A percentile compares a stretch with the other conserved stretches of the same genome.
Evolutionary conservation across 2,113 vertebrate species (phyloP).

Genomic region (Psettodes erumei): DNA sequence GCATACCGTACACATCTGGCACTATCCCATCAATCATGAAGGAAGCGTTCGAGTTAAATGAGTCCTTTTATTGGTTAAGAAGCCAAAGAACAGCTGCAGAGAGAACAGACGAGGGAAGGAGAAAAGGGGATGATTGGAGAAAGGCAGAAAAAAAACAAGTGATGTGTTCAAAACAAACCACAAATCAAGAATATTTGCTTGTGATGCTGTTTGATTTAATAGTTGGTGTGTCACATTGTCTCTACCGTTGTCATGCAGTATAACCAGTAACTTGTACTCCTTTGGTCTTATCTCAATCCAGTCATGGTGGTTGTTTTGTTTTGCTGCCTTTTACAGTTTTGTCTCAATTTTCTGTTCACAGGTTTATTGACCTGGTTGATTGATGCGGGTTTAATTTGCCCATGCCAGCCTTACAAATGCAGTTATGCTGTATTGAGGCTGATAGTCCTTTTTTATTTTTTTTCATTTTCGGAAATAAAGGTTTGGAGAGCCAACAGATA

Average conservation of each 20-base stretch:
- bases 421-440: slow-evolving; percentile 61
- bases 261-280: slow-evolving; percentile 57
- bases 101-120: slow-evolving; percentile 27
- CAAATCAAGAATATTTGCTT: slow-evolving; percentile 49
- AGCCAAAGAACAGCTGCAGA: slow-evolving; percentile 69
- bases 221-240: slow-evolving; percentile 64
- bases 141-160: slow-evolving; percentile 15
- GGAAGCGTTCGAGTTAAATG: slow-evolving; percentile 53
- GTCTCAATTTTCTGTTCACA: slow-evolving; percentile 58
- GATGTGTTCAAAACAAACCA: slow-evolving; percentile 47
- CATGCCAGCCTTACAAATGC: slow-evolving; percentile 52
- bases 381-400: slow-evolving; percentile 67
- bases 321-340: slow-evolving; percentile 59
- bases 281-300: slow-evolving; percentile 65
- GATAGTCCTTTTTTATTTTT: slow-evolving; percentile 46
- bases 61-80: slow-evolving; percentile 67
- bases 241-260: slow-evolving; percentile 60
- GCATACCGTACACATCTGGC: slow-evolving; percentile 38
- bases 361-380: slow-evolving; percentile 51
- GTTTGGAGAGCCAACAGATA: slow-evolving; percentile 74
- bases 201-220: slow-evolving; percentile 55
- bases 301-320: slow-evolving; percentile 64
- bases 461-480: slow-evolving; percentile 47
- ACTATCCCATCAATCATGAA: slow-evolving; percentile 51
- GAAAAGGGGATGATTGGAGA: slow-evolving; percentile 21